Percentiles rank a stretch among this genome's conserved stretches.
Evolutionary conservation across 2,797 vertebrate genomes (phyloP).

Genomic region (Diglossa cyanea): DNA sequence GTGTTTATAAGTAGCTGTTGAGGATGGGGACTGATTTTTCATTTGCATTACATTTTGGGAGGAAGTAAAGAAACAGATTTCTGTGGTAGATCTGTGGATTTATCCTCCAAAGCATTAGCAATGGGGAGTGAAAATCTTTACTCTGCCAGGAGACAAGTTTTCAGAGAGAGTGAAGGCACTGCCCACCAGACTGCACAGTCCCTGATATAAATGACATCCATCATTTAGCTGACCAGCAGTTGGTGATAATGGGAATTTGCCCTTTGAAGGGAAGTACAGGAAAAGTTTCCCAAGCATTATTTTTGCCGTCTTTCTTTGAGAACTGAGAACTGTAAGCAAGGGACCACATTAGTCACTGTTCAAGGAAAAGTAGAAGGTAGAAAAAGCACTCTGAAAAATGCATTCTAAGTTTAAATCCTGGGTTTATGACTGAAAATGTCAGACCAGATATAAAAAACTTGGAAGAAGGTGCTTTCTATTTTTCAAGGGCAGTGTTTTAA

Average conservation of each 20-base stretch:
- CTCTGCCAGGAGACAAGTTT: background rate
- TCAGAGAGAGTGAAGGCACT: background rate
- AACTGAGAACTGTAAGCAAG: background rate
- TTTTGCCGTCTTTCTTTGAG: background rate
- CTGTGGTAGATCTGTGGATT: background rate
- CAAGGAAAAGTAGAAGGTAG: background rate
- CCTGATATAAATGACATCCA: background rate
- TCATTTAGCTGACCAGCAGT: background rate
- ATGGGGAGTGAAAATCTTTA: background rate
- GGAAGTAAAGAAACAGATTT: background rate
- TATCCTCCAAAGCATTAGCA: background rate
- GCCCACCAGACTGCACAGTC: fast-evolving
- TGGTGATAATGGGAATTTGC: background rate
- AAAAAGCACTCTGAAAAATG: background rate
- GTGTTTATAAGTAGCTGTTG: background rate
- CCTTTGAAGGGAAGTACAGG: background rate
- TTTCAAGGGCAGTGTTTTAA: background rate
- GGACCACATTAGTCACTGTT: background rate
- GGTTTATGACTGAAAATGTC: background rate
- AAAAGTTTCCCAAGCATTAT: background rate
- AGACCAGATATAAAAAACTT: background rate
- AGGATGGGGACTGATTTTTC: background rate
- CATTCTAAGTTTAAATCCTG: background rate
- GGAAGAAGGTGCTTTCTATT: background rate
- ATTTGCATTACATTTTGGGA: background rate